Conservation (phyloP, 1,140 invertebrate genomes). For the Pomacea maculata region DNA sequence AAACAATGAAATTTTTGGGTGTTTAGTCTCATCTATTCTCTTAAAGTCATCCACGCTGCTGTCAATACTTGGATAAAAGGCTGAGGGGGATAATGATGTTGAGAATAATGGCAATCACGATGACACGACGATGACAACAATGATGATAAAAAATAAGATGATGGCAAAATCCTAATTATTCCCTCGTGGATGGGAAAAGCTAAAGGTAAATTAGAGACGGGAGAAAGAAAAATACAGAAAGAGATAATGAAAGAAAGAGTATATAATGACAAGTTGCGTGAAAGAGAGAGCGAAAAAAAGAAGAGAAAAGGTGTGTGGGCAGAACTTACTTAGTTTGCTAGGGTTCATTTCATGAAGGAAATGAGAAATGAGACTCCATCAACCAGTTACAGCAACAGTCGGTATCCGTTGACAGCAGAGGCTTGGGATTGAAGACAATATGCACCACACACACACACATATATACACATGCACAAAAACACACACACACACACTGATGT, state of each 20-base stretch:
- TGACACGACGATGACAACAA: no score
- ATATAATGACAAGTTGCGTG: not conserved
- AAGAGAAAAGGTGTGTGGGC: conserved; percentile 1
- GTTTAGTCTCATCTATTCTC: no score
- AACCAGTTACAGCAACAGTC: not conserved
- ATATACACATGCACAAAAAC: no score
- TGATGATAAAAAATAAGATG: no score
- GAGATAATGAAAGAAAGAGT: not conserved
- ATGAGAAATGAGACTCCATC: not conserved
- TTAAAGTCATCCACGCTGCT: no score
- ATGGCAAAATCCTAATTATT: no score
- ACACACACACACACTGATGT: not conserved
- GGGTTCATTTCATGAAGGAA: not conserved
- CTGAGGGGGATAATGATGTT: no score
- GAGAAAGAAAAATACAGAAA: not conserved
- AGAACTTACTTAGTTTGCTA: not conserved
- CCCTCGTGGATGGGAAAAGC: not conserved
- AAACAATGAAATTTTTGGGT: no score
- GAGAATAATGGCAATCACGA: no score
- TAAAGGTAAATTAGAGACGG: not conserved
- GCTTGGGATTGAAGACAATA: not conserved
- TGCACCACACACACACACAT: no score
- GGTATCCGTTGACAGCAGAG: not conserved
- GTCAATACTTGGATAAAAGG: no score
- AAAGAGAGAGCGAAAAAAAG: not conserved